Base-by-base conservation (phyloP, 30 jellyfish, hydroid and myxozoan genomes). In the Aurelia sp. region DNA sequence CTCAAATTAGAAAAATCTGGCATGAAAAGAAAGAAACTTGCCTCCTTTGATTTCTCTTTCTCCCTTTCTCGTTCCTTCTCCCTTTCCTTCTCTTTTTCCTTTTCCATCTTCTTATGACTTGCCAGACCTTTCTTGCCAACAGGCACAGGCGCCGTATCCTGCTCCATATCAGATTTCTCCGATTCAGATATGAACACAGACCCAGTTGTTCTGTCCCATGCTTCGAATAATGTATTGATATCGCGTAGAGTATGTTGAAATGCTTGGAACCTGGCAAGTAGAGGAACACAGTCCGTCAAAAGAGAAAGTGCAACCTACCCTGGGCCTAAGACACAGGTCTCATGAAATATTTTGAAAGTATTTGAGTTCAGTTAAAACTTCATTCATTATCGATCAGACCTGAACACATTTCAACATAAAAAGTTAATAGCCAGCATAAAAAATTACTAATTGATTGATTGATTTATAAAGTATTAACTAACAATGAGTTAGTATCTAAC, bases 181-280 rank as follows among this genome's bases (percentile, higher is more conserved):
- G 97, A 76, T 38, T 95, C 99, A 10, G 94, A 55, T 33, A 63
- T 58, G 55, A 67, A 80, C 4, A 86, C 95, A 13, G 95, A 78
- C 16, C 99, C 99, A 50, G 92, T 90, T 18, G 98, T 81, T 60
- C 99, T 80, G 85, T 95, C 99, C 99, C 99, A 95, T 8, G 96
- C 90, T 30, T 95, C 98, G 53, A 90, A 81, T 19, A 95, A 50
- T 35, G 80, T 75, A 15, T 76, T 24, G 38, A 95, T 63, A 27
- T 95, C 98, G 19, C 88, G 94, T 35, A 67, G 70, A 21, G 94
- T 62, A 59, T 50, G 44, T 33, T 90, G 94, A 81, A 65, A 95
- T 18, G 97, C 89, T 59, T 84, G 91, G 75, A 95, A 95, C 70
- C 99, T 95, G 74, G 11, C 63, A 16, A 78, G 55, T 44, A 8